Evolutionary conservation across 1,140 invertebrate genomes (phyloP).

Genomic region (Argopecten irradians): DNA sequence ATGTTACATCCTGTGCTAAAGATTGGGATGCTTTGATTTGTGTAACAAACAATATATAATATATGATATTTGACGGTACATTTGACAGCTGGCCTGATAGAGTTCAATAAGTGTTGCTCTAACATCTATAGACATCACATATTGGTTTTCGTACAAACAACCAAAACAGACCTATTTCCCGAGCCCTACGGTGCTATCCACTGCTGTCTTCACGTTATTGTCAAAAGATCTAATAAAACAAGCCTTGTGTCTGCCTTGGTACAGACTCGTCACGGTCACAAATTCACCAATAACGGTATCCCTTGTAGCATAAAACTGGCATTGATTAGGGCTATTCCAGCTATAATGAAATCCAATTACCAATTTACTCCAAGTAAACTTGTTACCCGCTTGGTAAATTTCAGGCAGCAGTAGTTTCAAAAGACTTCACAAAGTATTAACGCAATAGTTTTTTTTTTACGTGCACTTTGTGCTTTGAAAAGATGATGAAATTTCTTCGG

Average conservation of each 20-base stretch:
- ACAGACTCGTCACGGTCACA: background rate
- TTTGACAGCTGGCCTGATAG: background rate
- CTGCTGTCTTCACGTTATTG: background rate
- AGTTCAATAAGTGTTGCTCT: constrained; percentile 3
- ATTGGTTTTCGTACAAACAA: background rate
- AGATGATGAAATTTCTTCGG: background rate
- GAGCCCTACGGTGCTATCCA: background rate
- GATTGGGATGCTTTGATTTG: background rate
- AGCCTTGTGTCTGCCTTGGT: background rate
- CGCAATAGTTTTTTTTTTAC: background rate
- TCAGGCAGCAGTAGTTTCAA: background rate
- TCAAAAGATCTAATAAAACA: background rate
- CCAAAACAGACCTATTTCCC: background rate
- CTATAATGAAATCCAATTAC: background rate
- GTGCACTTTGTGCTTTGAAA: background rate
- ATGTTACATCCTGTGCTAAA: background rate
- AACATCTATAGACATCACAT: background rate
- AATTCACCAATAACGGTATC: background rate
- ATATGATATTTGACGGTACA: background rate
- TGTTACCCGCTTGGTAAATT: background rate
- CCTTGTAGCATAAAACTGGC: background rate
- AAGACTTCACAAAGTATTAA: background rate
- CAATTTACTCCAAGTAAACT: background rate
- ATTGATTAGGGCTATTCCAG: background rate
- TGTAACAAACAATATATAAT: background rate